phyloP scores from a whole-genome alignment of 2,113 vertebrate species.

The Osmerus mordax region DNA sequence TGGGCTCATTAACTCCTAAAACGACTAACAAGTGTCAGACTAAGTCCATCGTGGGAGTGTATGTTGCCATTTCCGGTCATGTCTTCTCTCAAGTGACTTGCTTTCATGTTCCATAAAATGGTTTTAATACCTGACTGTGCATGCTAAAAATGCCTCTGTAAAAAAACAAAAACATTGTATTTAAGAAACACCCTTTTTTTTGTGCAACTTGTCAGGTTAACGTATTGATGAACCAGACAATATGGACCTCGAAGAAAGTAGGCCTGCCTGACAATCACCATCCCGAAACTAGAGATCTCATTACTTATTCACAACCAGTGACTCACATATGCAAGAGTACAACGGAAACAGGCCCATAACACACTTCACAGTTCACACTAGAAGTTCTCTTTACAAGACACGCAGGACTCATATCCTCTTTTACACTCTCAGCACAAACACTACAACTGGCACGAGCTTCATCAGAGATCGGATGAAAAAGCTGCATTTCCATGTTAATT shows the following conservation, averaged over 20 bases:
- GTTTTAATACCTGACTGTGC: too few species aligned
- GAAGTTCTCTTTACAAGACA: slow-evolving; percentile 8
- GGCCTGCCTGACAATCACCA: slow-evolving; percentile 50
- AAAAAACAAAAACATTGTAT: not conserved
- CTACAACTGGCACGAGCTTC: not conserved
- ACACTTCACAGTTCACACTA: slow-evolving; percentile 15
- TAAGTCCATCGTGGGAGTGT: not conserved
- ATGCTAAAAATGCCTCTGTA: too few species aligned
- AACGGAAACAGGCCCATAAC: slow-evolving; percentile 46
- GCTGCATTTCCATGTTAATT: slow-evolving; percentile 53
- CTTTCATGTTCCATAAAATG: too few species aligned
- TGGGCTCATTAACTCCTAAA: not conserved
- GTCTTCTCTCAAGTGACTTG: too few species aligned
- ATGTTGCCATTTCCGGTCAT: not conserved
- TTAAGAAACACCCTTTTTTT: too few species aligned
- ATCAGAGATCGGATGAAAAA: slow-evolving; percentile 45
- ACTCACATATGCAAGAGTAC: slow-evolving; percentile 38
- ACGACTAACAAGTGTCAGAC: not conserved
- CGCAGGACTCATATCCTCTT: slow-evolving; percentile 59
- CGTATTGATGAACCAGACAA: not conserved
- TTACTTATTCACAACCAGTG: slow-evolving; percentile 64
- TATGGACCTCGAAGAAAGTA: slow-evolving; percentile 21
- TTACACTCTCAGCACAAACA: not conserved
- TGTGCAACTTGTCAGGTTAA: too few species aligned
- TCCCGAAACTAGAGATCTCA: slow-evolving; percentile 59